Percentiles rank a stretch among this genome's conserved stretches.
These are phyloP conservation scores for Crocidura indochinensis DNA, from an alignment of 2,797 vertebrate species.

Conservation along the genomic window DNA sequence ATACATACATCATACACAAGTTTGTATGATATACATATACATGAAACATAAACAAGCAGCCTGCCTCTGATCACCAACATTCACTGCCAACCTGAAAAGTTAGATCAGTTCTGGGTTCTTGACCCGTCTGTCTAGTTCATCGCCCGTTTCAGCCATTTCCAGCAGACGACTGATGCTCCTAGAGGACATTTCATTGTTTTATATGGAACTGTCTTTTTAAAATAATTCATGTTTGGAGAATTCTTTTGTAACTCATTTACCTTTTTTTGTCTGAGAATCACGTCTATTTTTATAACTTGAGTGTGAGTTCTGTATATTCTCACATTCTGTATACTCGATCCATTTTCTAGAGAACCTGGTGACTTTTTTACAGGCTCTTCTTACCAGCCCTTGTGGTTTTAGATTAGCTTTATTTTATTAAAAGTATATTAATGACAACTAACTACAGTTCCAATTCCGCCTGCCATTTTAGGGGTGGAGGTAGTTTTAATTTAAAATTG, in stretches of 20 bases:
- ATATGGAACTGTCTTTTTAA: slow-evolving; percentile 88
- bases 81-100: slow-evolving; percentile 67
- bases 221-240: slow-evolving; percentile 87
- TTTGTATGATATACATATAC: not conserved
- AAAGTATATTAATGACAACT: slow-evolving; percentile 71
- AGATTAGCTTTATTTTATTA: slow-evolving; percentile 86
- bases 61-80: slow-evolving; percentile 50
- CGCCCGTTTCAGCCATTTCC: slow-evolving; percentile 69
- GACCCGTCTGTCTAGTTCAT: slow-evolving; percentile 11
- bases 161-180: slow-evolving; percentile 78
- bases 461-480: slow-evolving; percentile 70
- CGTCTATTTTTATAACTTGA: slow-evolving; percentile 92
- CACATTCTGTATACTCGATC: slow-evolving; percentile 81
- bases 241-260: slow-evolving; percentile 89
- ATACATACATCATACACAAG: not conserved
- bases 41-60: slow-evolving; percentile 41
- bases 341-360: slow-evolving; percentile 86
- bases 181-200: slow-evolving; percentile 87
- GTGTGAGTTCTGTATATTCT: slow-evolving; percentile 88
- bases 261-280: slow-evolving; percentile 88
- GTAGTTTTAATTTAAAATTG: slow-evolving; percentile 46
- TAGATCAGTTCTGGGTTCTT: slow-evolving; percentile 57
- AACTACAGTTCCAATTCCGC: slow-evolving; percentile 75
- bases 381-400: slow-evolving; percentile 79
- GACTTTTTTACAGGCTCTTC: slow-evolving; percentile 87